phyloP scores from a whole-genome alignment of 2,888 invertebrate species.

The Standfussiana lucernea region DNA sequence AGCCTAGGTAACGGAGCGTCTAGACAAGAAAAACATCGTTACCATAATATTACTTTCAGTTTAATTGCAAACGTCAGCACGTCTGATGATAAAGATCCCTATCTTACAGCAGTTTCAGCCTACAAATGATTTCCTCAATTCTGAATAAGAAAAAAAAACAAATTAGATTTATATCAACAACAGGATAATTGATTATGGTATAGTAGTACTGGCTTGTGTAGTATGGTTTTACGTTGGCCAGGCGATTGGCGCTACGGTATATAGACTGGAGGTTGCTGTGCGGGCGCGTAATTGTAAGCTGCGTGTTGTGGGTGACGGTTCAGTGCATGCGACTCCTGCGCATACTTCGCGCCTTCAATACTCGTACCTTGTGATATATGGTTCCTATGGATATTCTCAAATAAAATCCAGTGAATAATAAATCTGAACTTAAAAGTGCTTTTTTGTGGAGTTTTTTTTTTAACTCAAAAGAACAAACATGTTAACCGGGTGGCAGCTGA shows the following conservation, averaged over 20 bases:
- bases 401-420: conserved; percentile 57
- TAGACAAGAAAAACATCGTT: conserved; percentile 9
- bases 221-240: conserved; percentile 58
- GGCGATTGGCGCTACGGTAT: conserved; percentile 75
- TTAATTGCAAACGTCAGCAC: conserved; percentile 27
- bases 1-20: conserved; percentile 7
- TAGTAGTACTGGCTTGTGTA: conserved; percentile 25
- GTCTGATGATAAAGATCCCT: conserved; percentile 39
- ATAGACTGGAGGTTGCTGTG: conserved; percentile 81
- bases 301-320: conserved; percentile 71
- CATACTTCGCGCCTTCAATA: conserved; percentile 62
- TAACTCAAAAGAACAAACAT: conserved; percentile 73
- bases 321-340: conserved; percentile 68
- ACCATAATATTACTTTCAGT: conserved; percentile 40
- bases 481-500: conserved; percentile 87
- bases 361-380: conserved; percentile 64
- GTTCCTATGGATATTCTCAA: conserved; percentile 67
- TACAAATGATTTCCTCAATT: conserved; percentile 63
- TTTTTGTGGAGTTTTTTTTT: conserved; percentile 62
- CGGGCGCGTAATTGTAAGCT: conserved; percentile 82
- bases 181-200: conserved; percentile 66
- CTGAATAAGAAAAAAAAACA: conserved; percentile 53
- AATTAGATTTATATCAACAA: conserved; percentile 63
- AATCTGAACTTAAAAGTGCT: conserved; percentile 60
- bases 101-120: conserved; percentile 33